phyloP scores from a whole-genome alignment of 2,797 vertebrate genomes.

The Triplophysa yarkandensis region DNA sequence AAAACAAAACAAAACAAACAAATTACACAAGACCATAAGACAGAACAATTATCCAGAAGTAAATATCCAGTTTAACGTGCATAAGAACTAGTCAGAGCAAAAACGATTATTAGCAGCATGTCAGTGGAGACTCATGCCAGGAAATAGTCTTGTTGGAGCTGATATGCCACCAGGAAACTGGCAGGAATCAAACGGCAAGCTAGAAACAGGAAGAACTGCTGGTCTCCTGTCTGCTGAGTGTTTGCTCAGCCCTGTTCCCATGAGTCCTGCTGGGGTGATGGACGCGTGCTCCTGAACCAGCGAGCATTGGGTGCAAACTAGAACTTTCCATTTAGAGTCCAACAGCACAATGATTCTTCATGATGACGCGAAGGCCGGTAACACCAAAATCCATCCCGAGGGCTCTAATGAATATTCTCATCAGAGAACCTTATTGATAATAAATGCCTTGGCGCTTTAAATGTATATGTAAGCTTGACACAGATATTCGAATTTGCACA shows the following conservation, averaged over 20 bases:
- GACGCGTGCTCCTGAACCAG: slow-evolving; percentile 51
- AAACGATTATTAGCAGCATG: slow-evolving; percentile 60
- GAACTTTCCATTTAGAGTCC: background rate
- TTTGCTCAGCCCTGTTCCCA: slow-evolving; percentile 71
- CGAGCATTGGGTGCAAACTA: slow-evolving; percentile 40
- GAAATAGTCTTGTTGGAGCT: slow-evolving; percentile 77
- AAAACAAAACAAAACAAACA: too few relatives aligned
- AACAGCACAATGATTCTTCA: background rate
- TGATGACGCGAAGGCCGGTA: slow-evolving; percentile 4
- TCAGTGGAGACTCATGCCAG: slow-evolving; percentile 66
- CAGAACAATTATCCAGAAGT: too few relatives aligned
- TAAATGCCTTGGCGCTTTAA: background rate
- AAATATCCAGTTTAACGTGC: slow-evolving; percentile 2
- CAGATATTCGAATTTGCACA: background rate
- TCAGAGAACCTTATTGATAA: background rate
- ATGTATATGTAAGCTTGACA: slow-evolving; percentile 7
- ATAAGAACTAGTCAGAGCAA: slow-evolving; percentile 54
- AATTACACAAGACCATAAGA: too few relatives aligned
- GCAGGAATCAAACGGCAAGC: slow-evolving; percentile 72
- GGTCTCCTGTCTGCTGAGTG: slow-evolving; percentile 63
- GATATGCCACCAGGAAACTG: slow-evolving; percentile 78
- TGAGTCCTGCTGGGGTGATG: slow-evolving; percentile 47
- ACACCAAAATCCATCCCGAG: background rate
- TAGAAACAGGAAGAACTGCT: slow-evolving; percentile 74
- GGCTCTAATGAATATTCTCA: slow-evolving; percentile 13